Evolutionary conservation across 2,888 invertebrate genomes (phyloP).

Genomic region (Hyposoter dolosus): DNA sequence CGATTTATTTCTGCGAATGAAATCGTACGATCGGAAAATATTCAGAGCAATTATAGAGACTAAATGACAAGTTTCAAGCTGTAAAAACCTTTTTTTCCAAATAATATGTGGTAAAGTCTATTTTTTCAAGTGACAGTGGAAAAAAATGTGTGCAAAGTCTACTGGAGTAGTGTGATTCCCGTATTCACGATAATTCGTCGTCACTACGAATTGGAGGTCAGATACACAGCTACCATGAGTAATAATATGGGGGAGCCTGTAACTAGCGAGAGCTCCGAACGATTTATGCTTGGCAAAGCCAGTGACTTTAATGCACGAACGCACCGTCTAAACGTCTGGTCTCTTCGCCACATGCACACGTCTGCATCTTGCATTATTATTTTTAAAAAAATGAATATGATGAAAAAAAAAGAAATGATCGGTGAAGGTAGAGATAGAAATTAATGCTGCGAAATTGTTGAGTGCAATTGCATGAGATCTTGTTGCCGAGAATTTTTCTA

Average conservation of each 20-base stretch:
- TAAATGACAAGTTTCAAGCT: neutral
- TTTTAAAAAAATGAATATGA: constrained; percentile 19
- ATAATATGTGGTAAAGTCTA: neutral
- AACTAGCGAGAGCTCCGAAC: constrained; percentile 34
- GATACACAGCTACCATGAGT: constrained; percentile 18
- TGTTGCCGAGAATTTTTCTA: constrained; percentile 27
- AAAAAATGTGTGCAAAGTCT: neutral
- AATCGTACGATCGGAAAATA: neutral
- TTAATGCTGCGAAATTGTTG: constrained; percentile 3
- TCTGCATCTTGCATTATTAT: constrained; percentile 24
- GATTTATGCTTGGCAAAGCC: constrained; percentile 20
- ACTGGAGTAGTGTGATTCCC: neutral
- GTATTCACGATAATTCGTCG: constrained; percentile 56
- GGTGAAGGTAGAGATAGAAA: constrained; percentile 8
- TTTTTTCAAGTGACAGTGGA: neutral
- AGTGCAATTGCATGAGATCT: neutral
- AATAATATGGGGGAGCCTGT: constrained; percentile 40
- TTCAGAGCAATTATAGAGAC: neutral
- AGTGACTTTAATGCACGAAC: constrained; percentile 64
- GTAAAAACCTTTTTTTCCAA: neutral
- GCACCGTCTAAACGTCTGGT: constrained; percentile 37
- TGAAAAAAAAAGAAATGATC: neutral
- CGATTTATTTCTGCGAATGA: neutral
- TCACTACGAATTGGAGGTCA: constrained; percentile 29
- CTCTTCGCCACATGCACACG: constrained; percentile 6